Evolutionary conservation across 2,113 vertebrate genomes (phyloP), one percentile per base, ranked within the genome.

Genomic region (Clarias macrocephalus): DNA sequence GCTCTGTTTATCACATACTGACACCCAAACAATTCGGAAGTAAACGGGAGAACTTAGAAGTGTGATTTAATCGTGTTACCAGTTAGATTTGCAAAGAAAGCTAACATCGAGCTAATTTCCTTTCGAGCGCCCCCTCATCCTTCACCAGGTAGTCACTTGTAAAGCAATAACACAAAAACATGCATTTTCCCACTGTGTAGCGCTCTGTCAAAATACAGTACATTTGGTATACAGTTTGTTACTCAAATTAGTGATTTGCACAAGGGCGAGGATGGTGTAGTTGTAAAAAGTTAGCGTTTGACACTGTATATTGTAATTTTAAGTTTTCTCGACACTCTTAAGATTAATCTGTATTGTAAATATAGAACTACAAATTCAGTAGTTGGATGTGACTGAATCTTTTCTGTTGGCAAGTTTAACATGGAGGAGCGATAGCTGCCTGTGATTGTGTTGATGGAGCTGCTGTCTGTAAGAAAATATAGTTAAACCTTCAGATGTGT

Each of bases 101-200:
- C 86, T 86, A 86, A 33, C 81, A 76, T 86, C 76, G 77, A 66
- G 88, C 91, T 90, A 86, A 89, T 89, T 90, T 90, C 90, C 90
- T 90, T 90, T 90, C 81, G 72, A 89, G 87, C 91, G 89, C 90
- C 90, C 89, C 89, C 86, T 86, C 82, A 82, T 82, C 85, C 80
- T 82, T 68, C 76, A 37, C 81, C 82, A 83, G 89, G 63, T 88
- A 76, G 28, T 66, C 81, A 65, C 33, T 56, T 62, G 56, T 48
- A 65, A 30, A 84, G 65, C 56, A 68, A 72, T 56, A 73, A 77
- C 33, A 85, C 9, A 54, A 75, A 82, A 37, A 18, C 52, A 42
- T 60, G 21, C 33, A 33, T 57, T 76, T 59, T 84, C 18, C 10
- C 28, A 60, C 52, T 76, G 59, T n/a, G 57, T 84, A 68, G 16